Evolutionary conservation across 2,888 invertebrate genomes (phyloP).

Genomic region (Phengaris alcon): DNA sequence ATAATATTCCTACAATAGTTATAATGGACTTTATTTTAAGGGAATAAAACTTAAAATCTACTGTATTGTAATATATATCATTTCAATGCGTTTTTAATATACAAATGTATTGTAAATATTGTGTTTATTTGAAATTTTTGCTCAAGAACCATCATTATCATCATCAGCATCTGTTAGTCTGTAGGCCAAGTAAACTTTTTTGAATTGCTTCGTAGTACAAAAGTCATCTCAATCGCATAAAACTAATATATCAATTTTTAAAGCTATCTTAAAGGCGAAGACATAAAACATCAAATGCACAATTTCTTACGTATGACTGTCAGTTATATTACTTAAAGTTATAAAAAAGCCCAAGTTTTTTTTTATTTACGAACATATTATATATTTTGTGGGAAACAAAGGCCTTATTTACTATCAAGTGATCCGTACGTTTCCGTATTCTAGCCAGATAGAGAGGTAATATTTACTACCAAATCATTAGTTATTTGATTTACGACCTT

Average conservation of each 20-base stretch:
- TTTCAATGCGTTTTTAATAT: conserved; percentile 12
- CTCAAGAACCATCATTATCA: background rate
- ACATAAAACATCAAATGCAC: no score
- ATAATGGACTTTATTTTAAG: background rate
- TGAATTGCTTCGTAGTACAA: no score
- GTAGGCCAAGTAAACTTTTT: no score
- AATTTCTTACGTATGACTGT: no score
- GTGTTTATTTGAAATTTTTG: conserved; percentile 6
- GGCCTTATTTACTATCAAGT: no score
- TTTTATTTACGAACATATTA: no score
- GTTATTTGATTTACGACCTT: conserved; percentile 2
- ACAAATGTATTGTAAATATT: conserved; percentile 8
- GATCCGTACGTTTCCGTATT: background rate
- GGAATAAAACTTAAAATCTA: background rate
- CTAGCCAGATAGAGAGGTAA: background rate
- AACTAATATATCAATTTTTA: no score
- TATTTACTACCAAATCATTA: conserved; percentile 11
- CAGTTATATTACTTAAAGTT: no score
- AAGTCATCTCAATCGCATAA: no score
- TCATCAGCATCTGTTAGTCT: background rate
- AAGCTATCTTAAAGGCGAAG: no score
- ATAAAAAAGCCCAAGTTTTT: no score
- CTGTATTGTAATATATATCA: background rate
- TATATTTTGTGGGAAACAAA: no score
- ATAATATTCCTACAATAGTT: background rate